Evolutionary conservation across 2,888 invertebrate genomes (phyloP).

Genomic region (Agrilus mali): DNA sequence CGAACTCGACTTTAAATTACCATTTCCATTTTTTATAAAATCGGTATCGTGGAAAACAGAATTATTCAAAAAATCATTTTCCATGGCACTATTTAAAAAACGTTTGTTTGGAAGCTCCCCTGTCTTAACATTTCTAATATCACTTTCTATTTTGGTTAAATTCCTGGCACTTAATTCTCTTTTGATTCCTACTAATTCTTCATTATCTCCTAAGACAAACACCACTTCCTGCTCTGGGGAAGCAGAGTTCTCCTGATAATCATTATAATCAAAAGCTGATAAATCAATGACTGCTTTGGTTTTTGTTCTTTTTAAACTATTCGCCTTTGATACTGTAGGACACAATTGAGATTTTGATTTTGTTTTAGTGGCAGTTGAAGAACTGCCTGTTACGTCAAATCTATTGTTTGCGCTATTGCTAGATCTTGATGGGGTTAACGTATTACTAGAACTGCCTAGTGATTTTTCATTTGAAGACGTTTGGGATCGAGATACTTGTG

Average conservation of each 20-base stretch:
- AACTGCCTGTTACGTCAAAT: no score
- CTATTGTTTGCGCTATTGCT: no score
- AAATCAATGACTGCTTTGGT: not conserved
- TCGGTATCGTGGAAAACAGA: slow-evolving; percentile 18
- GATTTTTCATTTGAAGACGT: not conserved
- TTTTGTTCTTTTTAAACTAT: slow-evolving; percentile 3
- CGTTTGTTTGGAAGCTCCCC: no score
- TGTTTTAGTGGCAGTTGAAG: no score
- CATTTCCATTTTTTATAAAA: slow-evolving; percentile 13
- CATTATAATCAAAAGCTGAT: not conserved
- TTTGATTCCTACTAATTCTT: slow-evolving; percentile 52
- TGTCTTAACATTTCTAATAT: slow-evolving; percentile 5
- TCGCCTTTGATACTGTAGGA: slow-evolving; percentile 1
- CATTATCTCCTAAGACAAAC: slow-evolving; percentile 60
- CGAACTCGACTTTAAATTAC: slow-evolving; percentile 18
- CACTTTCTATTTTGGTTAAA: not conserved
- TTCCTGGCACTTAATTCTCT: slow-evolving; percentile 21
- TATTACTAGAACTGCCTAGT: not conserved
- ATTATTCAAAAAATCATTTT: slow-evolving; percentile 5
- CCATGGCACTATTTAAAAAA: no score
- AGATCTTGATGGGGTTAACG: no score
- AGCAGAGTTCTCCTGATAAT: not conserved
- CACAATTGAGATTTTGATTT: not conserved
- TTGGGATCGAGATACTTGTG: slow-evolving; percentile 10
- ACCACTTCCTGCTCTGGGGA: slow-evolving; percentile 38